Conservation (phyloP, 1,140 invertebrate genomes). For the Cotesia vestalis region DNA sequence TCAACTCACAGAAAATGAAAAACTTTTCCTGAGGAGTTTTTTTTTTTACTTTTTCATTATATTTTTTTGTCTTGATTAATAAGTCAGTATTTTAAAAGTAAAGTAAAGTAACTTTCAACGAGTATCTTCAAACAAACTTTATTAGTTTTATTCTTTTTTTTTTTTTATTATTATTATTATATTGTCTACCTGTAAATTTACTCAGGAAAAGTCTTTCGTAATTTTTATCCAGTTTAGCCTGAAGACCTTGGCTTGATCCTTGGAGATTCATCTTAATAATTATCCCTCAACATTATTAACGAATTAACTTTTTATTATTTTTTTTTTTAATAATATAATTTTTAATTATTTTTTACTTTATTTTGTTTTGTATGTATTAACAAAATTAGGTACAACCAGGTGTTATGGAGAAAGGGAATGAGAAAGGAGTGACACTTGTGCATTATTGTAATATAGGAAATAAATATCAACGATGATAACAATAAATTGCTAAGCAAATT, state of each 20-base stretch:
- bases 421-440: slow-evolving; percentile 46
- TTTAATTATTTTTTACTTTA: not conserved
- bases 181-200: not conserved
- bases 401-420: slow-evolving; percentile 37
- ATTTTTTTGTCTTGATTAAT: slow-evolving; percentile 13
- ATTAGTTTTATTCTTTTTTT: not conserved
- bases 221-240: slow-evolving; percentile 42
- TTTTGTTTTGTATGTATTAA: not conserved
- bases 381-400: slow-evolving; percentile 26
- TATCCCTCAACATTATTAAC: slow-evolving; percentile 7
- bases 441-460: slow-evolving; percentile 5
- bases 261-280: slow-evolving; percentile 6
- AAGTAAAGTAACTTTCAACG: slow-evolving; percentile 1
- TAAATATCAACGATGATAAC: slow-evolving; percentile 32
- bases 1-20: slow-evolving; percentile 10
- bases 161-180: not conserved
- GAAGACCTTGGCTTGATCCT: not conserved
- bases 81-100: not conserved
- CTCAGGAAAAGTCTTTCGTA: slow-evolving; percentile 58
- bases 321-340: not conserved
- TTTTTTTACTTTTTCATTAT: not conserved
- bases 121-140: not conserved
- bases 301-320: too few species aligned
- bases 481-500: slow-evolving; percentile 9
- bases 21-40: slow-evolving; percentile 17